Conservation (phyloP, 2,888 invertebrate genomes). For the Eupithecia pulchellata region DNA sequence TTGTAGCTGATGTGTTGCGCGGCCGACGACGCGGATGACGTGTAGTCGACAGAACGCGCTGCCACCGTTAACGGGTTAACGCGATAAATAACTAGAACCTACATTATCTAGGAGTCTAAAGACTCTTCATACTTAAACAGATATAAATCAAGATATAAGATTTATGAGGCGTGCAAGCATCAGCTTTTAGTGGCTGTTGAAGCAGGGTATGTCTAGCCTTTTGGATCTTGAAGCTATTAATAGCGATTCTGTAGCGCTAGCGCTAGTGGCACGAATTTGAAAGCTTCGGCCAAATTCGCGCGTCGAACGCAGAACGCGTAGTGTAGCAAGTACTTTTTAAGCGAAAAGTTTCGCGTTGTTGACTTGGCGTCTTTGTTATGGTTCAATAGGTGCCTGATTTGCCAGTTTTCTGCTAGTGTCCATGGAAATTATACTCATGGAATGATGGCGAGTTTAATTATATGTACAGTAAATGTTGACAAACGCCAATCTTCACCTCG, state of each 20-base stretch:
- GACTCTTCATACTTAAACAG: background rate
- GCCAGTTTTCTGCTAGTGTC: too few relatives aligned
- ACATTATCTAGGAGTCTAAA: background rate
- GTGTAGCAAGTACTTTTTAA: too few relatives aligned
- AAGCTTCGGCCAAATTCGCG: too few relatives aligned
- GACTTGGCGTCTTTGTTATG: too few relatives aligned
- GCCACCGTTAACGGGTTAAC: slow-evolving; percentile 1
- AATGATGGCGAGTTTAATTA: too few relatives aligned
- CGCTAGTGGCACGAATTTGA: background rate
- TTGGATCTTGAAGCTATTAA: background rate
- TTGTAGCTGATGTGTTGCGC: slow-evolving; percentile 83
- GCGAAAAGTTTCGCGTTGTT: too few relatives aligned
- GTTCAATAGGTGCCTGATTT: too few relatives aligned
- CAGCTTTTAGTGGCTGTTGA: background rate
- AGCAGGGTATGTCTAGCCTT: background rate
- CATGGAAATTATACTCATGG: too few relatives aligned
- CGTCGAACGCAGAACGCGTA: too few relatives aligned
- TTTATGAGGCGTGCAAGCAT: background rate
- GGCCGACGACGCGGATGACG: slow-evolving; percentile 54
- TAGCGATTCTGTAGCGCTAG: background rate
- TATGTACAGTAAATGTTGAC: too few relatives aligned
- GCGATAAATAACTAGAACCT: slow-evolving; percentile 8
- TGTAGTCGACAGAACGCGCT: slow-evolving; percentile 44
- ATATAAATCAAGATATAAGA: background rate
- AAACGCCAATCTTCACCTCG: too few relatives aligned